Base-by-base conservation (phyloP, 2,113 vertebrate genomes). In the Centropus bengalensis region DNA sequence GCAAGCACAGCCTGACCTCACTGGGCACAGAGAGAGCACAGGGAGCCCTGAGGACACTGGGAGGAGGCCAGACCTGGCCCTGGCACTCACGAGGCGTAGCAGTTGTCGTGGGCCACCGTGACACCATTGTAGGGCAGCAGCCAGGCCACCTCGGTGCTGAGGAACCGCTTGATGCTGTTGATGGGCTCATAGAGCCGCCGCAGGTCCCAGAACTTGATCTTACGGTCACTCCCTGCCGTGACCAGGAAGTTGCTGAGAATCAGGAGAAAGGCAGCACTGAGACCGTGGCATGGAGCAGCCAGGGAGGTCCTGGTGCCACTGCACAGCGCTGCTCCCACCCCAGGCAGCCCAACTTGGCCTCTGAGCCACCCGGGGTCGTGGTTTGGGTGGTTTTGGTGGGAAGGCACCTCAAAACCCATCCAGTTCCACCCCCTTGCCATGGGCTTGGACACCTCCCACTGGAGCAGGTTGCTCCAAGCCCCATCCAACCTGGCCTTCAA, bases 191-290 rank as follows among this genome's bases (percentile, higher is more conserved):
- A 97, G 44, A 98, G 98, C 77, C 98, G 98, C 36, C 98, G 98
- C 92, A 99, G 94, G 54, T 99, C 98, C 99, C 99, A 99, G 74
- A 98, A 98, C 97, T 99, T 99, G 93, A 99, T 96, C 86, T 98
- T 98, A 49, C 99, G 98, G 78, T 99, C 99, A 1, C 98, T 99
- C 38, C 99, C 99, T 5, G 98, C 98, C 0, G 99, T 99, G 88
- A 98, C 98, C 96, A 99, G 85, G 95, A 99, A 98, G 91, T 98
- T 90, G 88, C 99, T 99, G 78, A 75, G 51, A 75, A 68, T 79
- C 38, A 58, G 87, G 63, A 96, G 56, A 90, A 77, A 88, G 81
- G 89, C 32, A 56, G 84, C 67, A 26, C 78, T 96, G 60, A 96
- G 91, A 81, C 28, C 20, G 42, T 23, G 19, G 52, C 5, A 3